A percentile compares a stretch with the other conserved stretches of the same genome.
Conservation (phyloP, 2,113 vertebrate species). For the Pandion haliaetus region DNA sequence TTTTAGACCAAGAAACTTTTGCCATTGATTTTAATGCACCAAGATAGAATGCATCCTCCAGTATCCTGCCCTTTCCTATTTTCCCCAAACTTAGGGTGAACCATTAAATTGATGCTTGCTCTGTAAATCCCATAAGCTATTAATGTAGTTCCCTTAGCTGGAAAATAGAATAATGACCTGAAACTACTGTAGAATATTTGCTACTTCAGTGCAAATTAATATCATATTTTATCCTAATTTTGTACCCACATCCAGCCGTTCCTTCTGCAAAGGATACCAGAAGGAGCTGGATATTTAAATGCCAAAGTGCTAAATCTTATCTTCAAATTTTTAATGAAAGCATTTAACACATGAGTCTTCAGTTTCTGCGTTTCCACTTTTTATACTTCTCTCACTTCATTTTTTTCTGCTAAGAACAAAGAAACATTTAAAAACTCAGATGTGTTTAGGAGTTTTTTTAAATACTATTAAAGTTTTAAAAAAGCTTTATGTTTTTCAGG, state of each 20-base stretch:
- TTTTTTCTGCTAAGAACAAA: background rate
- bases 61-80: constrained; percentile 17
- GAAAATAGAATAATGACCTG: constrained; percentile 52
- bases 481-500: background rate
- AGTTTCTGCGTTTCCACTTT: background rate
- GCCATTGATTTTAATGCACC: background rate
- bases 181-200: constrained; percentile 45
- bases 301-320: constrained; percentile 18
- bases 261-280: constrained; percentile 13
- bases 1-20: constrained; percentile 27
- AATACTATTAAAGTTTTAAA: background rate
- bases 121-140: constrained; percentile 55
- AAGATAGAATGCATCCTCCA: background rate
- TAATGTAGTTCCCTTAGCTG: constrained; percentile 32
- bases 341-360: background rate
- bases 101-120: constrained; percentile 49
- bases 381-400: background rate
- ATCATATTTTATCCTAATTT: constrained; percentile 47
- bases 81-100: constrained; percentile 41
- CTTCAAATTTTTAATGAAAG: constrained; percentile 22
- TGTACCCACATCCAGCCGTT: background rate
- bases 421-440: background rate
- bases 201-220: constrained; percentile 55
- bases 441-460: background rate
- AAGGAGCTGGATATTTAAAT: constrained; percentile 28